Conservation (phyloP, 2,113 vertebrate species). For the Oenanthe oenanthe region DNA sequence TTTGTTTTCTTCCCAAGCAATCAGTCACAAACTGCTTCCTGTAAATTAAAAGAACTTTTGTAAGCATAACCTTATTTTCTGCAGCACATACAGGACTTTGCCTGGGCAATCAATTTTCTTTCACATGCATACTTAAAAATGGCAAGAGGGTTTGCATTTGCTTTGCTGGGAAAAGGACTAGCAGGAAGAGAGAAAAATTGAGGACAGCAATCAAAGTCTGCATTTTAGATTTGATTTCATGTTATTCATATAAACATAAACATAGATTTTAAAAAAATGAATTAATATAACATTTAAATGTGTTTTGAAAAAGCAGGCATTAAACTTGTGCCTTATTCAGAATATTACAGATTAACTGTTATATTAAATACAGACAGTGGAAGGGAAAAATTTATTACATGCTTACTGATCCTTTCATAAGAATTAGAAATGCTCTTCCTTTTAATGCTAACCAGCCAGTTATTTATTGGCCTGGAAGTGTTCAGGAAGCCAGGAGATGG, state of each 20-base stretch:
- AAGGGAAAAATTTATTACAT: not conserved
- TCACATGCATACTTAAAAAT: not conserved
- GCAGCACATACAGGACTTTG: not conserved
- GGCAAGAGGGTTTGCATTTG: not conserved
- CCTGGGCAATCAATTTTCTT: not conserved
- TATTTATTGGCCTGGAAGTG: not conserved
- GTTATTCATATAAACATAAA: not conserved
- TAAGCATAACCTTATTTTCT: not conserved
- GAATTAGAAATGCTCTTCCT: not conserved
- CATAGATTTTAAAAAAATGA: not conserved
- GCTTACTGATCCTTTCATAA: not conserved
- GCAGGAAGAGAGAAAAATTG: not conserved
- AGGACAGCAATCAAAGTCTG: not conserved
- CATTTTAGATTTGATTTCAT: not conserved
- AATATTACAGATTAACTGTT: not conserved
- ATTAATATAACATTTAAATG: not conserved
- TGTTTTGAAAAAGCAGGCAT: not conserved
- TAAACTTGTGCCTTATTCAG: not conserved
- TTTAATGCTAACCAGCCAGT: not conserved
- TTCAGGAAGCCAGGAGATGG: not conserved
- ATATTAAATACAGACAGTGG: not conserved
- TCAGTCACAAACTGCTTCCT: not conserved
- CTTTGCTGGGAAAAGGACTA: not conserved
- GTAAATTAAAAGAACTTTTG: not conserved
- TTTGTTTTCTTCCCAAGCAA: conserved; percentile 7